Base-by-base conservation (phyloP, 2,888 invertebrate species). In the Frankliniella fusca region DNA sequence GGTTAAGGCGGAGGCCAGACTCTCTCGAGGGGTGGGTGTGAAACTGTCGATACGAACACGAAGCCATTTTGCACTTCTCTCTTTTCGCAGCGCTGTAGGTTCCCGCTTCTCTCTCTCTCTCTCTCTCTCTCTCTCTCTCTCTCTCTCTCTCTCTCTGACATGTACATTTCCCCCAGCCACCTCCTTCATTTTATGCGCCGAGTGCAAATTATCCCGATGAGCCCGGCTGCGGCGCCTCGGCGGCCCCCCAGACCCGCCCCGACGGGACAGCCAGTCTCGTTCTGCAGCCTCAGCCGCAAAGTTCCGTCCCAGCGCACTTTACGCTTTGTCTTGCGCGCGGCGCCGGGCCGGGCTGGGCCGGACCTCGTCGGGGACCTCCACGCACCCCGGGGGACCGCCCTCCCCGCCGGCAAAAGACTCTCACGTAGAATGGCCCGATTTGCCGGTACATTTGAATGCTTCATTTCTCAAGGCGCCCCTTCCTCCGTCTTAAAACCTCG, bases 381-480 rank as follows among this genome's bases (percentile, higher is more conserved):
- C 27, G 12, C 27, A 0, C 23, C 70, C 23, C 27, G 0, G 11
- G 23, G 27, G 12, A 27, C 61, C 61, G 5, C 61, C 61, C 61
- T n/a, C 61, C 23, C 11, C 27, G 27, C 10, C 9, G 70, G 7
- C 7, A 70, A 76, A 76, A 76, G 70, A 76, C 70, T 76, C 70
- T 27, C 70, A 12, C 27, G n/a, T 76, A 27, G 23, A 76, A 76
- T 27, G 70, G 70, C 23, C 70, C 70, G 70, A 76, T 76, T 76
- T 76, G 70, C 70, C 70, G 70, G 70, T 76, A 76, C 70, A 76
- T 76, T 76, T 76, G 70, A 76, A 76, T 76, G 70, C 70, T 76
- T 76, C 70, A 76, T 76, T 76, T 23, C 70, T 76, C 70, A 76
- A 76, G 70, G 23, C 27, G 1, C 70, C 70, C 9, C 70, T 27